These are phyloP conservation scores for Montipora cactus DNA, from an alignment of 64 coral and sea anemone genomes.

Conservation along the genomic window DNA sequence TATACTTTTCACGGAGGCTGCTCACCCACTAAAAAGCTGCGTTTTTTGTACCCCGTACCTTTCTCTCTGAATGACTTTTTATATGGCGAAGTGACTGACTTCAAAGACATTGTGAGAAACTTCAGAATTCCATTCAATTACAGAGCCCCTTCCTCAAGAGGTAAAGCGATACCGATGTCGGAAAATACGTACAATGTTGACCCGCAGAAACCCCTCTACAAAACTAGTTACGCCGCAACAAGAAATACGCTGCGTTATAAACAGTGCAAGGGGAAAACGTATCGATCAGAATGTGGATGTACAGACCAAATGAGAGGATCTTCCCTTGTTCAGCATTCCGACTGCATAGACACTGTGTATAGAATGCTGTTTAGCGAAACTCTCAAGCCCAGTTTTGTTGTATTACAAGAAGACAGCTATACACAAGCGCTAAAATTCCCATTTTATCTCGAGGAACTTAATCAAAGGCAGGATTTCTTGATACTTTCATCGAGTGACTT, in stretches of 20 bases:
- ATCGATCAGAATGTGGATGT: constrained; percentile 88
- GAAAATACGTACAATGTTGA: constrained; percentile 89
- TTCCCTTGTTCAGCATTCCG: constrained; percentile 76
- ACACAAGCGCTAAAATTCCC: constrained; percentile 67
- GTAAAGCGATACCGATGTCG: constrained; percentile 92
- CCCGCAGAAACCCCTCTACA: constrained; percentile 90
- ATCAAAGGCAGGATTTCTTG: constrained; percentile 74
- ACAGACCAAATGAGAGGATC: constrained; percentile 74
- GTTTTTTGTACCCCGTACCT: constrained; percentile 76
- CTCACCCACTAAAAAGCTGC: constrained; percentile 84
- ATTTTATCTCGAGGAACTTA: constrained; percentile 92
- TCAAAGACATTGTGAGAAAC: constrained; percentile 72
- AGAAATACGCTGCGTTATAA: constrained; percentile 88
- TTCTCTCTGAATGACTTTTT: constrained; percentile 63
- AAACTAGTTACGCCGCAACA: constrained; percentile 76
- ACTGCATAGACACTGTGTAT: constrained; percentile 94
- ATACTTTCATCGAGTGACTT: constrained; percentile 56
- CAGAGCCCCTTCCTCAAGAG: constrained; percentile 93
- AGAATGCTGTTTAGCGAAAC: constrained; percentile 83
- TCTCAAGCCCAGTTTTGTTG: constrained; percentile 75
- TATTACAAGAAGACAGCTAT: constrained; percentile 64
- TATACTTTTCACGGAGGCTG: constrained; percentile 87
- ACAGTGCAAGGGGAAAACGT: constrained; percentile 74
- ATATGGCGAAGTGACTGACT: constrained; percentile 43
- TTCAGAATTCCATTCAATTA: constrained; percentile 89